These are phyloP conservation scores for Elaphurus davidianus DNA, from an alignment of 2,113 vertebrate species.

Conservation along the genomic window DNA sequence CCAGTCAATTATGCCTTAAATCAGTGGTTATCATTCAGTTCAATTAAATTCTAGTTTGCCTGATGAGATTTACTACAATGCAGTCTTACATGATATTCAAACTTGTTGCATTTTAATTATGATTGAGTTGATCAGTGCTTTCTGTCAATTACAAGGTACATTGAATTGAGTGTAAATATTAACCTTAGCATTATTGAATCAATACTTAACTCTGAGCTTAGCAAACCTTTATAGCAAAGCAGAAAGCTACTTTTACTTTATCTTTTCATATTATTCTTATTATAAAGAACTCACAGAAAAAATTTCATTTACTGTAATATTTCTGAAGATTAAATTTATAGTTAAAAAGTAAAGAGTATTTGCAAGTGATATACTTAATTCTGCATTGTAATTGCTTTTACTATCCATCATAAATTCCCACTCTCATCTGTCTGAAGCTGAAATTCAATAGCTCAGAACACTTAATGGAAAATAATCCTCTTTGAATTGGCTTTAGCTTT, in stretches of 20 bases:
- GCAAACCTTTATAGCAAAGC: not conserved
- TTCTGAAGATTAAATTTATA: conserved; percentile 1
- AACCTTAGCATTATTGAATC: conserved; percentile 18
- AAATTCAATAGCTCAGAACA: not conserved
- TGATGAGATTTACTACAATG: not conserved
- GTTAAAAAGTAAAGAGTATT: not conserved
- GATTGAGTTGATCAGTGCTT: conserved; percentile 30
- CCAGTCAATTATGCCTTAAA: not conserved
- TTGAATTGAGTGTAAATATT: conserved; percentile 8
- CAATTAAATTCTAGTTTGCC: not conserved
- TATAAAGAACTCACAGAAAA: not conserved
- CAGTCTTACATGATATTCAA: not conserved
- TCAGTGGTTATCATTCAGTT: not conserved
- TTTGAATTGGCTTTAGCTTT: conserved; percentile 33
- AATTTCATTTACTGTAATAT: not conserved
- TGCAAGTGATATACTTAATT: not conserved
- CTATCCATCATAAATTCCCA: not conserved
- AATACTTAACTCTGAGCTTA: not conserved
- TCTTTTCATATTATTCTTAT: conserved; percentile 10
- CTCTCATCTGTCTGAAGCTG: not conserved
- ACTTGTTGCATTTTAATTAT: conserved; percentile 44
- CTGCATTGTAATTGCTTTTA: not conserved
- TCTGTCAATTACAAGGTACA: conserved; percentile 35
- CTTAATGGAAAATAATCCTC: not conserved
- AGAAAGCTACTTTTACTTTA: not conserved